Evolutionary conservation across 2,888 invertebrate species (phyloP).

Genomic region (Agrochola macilenta): DNA sequence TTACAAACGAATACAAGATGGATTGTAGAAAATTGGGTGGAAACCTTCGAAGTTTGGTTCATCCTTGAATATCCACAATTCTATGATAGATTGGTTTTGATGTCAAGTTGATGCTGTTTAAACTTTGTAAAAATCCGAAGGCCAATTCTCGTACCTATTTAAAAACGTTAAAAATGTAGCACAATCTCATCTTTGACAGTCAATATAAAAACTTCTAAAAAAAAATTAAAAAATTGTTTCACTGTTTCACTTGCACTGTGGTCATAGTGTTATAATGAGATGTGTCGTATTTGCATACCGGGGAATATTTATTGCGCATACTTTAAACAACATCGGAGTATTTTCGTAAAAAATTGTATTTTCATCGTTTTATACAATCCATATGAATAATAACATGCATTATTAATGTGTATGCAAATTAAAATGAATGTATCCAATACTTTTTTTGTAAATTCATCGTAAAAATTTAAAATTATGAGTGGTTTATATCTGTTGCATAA

Average conservation of each 20-base stretch:
- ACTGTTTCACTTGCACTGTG: constrained; percentile 31
- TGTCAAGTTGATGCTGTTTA: not conserved
- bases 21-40: not conserved
- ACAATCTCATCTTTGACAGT: too few relatives aligned
- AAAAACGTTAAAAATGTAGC: not conserved
- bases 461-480: not conserved
- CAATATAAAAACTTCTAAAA: too few relatives aligned
- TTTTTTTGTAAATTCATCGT: not conserved
- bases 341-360: not conserved
- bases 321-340: constrained; percentile 32
- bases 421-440: not conserved
- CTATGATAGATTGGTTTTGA: not conserved
- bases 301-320: constrained; percentile 32
- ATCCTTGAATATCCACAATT: too few relatives aligned
- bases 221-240: not conserved
- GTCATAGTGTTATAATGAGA: constrained; percentile 47
- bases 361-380: constrained; percentile 12
- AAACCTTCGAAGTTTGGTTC: not conserved
- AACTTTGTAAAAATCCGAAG: not conserved
- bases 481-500: too few relatives aligned
- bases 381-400: constrained; percentile 6
- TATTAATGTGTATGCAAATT: constrained; percentile 7
- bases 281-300: constrained; percentile 56
- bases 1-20: constrained; percentile 1
- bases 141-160: not conserved